Percentiles rank a stretch among this genome's conserved stretches.
Conservation (phyloP, 2,113 vertebrate species). For the Tympanuchus pallidicinctus region DNA sequence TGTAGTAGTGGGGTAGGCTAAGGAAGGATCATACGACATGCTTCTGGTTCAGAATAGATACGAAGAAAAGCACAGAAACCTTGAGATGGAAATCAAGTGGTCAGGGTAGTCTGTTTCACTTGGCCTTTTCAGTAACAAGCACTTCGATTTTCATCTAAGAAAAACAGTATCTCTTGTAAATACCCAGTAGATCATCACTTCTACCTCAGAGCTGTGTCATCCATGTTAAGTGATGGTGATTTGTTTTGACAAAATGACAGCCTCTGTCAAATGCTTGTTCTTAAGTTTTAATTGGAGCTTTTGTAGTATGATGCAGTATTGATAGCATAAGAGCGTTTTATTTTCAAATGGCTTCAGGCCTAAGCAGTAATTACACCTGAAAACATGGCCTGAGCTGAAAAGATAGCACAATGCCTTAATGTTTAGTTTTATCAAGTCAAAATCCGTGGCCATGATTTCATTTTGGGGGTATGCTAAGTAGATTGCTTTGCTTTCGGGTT, state of each 20-base stretch:
- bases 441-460: accelerated
- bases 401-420: background rate
- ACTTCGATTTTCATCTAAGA: background rate
- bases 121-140: background rate
- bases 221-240: accelerated
- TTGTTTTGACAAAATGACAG: background rate
- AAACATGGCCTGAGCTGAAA: background rate
- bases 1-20: background rate
- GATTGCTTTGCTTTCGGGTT: background rate
- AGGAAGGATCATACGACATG: background rate
- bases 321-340: background rate
- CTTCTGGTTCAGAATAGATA: background rate
- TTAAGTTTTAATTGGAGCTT: background rate
- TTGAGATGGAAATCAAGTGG: background rate
- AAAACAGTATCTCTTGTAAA: background rate
- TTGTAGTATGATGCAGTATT: background rate
- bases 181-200: background rate
- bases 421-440: background rate
- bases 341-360: background rate
- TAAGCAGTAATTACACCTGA: background rate
- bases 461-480: background rate
- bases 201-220: accelerated
- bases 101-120: background rate
- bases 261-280: background rate
- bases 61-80: background rate